Evolutionary conservation across 2,113 vertebrate species (phyloP).

Genomic region (Paradoxurus hermaphroditus): DNA sequence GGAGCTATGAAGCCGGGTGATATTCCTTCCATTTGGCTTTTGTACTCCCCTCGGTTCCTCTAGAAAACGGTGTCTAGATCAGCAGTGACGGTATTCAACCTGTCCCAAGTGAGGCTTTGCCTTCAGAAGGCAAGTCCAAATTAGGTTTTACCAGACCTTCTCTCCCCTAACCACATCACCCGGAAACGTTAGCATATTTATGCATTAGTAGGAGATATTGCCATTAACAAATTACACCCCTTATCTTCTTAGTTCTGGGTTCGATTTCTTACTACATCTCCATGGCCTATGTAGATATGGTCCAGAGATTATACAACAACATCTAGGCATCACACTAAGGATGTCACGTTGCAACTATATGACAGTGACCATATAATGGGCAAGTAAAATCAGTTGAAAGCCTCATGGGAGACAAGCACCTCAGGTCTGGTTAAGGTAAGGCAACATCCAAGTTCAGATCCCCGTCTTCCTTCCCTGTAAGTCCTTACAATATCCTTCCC

Average conservation of each 20-base stretch:
- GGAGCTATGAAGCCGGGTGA: background rate
- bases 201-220: background rate
- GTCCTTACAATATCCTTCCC: background rate
- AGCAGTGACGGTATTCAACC: background rate
- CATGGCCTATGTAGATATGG: background rate
- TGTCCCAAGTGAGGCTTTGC: background rate
- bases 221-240: background rate
- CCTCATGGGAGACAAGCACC: background rate
- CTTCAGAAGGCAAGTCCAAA: background rate
- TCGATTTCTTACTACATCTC: background rate
- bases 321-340: background rate
- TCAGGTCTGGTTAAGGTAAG: background rate
- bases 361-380: background rate
- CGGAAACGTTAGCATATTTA: background rate
- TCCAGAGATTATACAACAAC: background rate
- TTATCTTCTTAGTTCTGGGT: background rate
- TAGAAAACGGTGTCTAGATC: background rate
- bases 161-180: background rate
- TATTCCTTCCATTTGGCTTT: background rate
- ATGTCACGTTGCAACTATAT: background rate
- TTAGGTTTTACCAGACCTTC: background rate
- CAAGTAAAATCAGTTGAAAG: background rate
- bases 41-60: background rate
- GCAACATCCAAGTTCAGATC: background rate
- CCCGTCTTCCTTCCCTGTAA: background rate